Conservation (phyloP, 2,113 vertebrate genomes). For the Halichoeres trimaculatus region DNA sequence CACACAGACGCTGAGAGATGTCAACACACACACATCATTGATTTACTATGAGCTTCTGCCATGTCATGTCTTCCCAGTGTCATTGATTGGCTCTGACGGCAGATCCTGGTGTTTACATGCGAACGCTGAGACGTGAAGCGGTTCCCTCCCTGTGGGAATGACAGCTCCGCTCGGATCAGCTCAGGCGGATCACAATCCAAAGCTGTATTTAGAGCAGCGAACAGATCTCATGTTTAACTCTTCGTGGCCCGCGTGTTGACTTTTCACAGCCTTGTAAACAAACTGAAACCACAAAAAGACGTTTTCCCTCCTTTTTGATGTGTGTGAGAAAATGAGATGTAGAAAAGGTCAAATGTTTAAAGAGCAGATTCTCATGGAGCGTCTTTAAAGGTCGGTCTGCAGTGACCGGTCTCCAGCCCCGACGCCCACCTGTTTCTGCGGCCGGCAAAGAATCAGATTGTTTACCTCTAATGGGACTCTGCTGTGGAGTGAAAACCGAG, state of each 20-base stretch:
- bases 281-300: constrained; percentile 42
- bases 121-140: constrained; percentile 28
- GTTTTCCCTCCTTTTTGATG: constrained; percentile 30
- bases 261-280: constrained; percentile 62
- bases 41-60: constrained; percentile 19
- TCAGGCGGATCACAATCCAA: constrained; percentile 41
- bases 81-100: not conserved
- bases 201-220: constrained; percentile 57
- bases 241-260: constrained; percentile 25
- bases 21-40: not conserved
- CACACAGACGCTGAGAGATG: not conserved
- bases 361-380: constrained; percentile 1
- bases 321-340: constrained; percentile 49
- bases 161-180: constrained; percentile 40
- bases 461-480: constrained; percentile 66
- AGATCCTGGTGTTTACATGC: constrained; percentile 22
- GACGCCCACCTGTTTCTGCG: constrained; percentile 73
- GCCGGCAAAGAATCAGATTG: constrained; percentile 55
- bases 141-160: constrained; percentile 37
- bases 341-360: not conserved
- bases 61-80: constrained; percentile 39
- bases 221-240: constrained; percentile 64
- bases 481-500: constrained; percentile 62
- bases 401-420: constrained; percentile 42
- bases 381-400: constrained; percentile 12